Percentiles rank a stretch among this genome's conserved stretches.
Conservation (phyloP, 2,797 vertebrate genomes). For the Helarctos malayanus region DNA sequence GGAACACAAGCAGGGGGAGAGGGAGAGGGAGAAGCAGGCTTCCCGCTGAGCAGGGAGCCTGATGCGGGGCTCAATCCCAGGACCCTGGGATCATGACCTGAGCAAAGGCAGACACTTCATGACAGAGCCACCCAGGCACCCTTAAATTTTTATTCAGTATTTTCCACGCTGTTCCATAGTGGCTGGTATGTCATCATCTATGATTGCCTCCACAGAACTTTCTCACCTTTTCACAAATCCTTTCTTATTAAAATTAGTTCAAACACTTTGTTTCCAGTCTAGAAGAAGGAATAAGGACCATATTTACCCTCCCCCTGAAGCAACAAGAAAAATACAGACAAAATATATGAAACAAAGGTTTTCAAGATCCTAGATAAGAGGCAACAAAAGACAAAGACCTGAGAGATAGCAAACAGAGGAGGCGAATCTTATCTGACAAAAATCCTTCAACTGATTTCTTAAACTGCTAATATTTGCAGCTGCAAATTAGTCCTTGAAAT, state of each 20-base stretch:
- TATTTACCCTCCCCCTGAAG: background rate
- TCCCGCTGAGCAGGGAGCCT: no score
- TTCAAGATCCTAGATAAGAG: background rate
- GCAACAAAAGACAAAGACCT: background rate
- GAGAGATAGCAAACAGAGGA: background rate
- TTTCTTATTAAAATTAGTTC: background rate
- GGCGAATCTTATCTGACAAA: background rate
- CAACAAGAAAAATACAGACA: background rate
- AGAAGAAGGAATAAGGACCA: background rate
- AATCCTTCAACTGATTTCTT: background rate
- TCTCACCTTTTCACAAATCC: background rate
- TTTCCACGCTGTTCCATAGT: background rate
- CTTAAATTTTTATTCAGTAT: background rate
- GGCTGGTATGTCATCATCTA: background rate
- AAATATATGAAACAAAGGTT: background rate
- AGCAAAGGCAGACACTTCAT: no score
- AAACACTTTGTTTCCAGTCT: background rate
- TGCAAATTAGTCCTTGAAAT: background rate
- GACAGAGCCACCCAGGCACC: no score
- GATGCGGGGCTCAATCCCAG: no score
- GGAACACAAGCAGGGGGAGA: no score
- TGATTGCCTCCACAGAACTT: background rate
- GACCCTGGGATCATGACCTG: no score
- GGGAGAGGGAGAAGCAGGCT: no score
- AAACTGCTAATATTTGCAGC: conserved; percentile 20